These are phyloP conservation scores for Pseudorasbora parva DNA, from an alignment of 2,113 vertebrate species.

Conservation along the genomic window DNA sequence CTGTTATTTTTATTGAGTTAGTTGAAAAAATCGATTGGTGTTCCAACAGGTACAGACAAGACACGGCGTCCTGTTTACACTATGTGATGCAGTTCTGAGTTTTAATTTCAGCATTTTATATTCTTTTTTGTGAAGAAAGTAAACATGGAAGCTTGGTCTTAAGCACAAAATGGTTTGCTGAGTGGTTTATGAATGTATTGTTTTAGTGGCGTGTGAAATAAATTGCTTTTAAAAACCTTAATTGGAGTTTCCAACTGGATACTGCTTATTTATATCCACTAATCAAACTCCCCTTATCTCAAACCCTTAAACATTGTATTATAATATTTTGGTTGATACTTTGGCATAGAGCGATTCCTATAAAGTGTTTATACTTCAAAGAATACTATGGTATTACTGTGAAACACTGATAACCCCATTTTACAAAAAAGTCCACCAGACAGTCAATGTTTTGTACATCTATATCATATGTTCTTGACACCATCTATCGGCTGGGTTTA, in stretches of 20 bases:
- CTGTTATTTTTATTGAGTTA: not conserved
- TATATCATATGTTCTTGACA: too few species aligned
- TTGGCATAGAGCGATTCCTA: not conserved
- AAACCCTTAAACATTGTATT: not conserved
- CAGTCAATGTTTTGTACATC: not conserved
- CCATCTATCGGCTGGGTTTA: fast-evolving
- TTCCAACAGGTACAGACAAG: not conserved
- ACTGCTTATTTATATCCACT: not conserved
- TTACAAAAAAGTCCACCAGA: not conserved
- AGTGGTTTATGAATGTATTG: slow-evolving; percentile 63
- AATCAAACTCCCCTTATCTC: not conserved
- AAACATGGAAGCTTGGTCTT: slow-evolving; percentile 44
- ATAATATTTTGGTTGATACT: not conserved
- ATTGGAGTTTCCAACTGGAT: not conserved
- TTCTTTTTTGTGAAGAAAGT: slow-evolving; percentile 43
- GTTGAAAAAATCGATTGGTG: not conserved
- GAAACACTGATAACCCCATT: not conserved
- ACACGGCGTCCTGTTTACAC: slow-evolving; percentile 1
- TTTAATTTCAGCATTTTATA: slow-evolving; percentile 39
- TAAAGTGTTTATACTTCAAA: not conserved
- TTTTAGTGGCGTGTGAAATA: slow-evolving; percentile 74
- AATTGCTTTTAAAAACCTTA: slow-evolving; percentile 73
- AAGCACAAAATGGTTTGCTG: slow-evolving; percentile 58
- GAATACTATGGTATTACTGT: not conserved
- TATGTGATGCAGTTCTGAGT: not conserved